These are phyloP conservation scores for Sitobion miscanthi DNA, from an alignment of 1,140 invertebrate genomes.

Conservation along the genomic window DNA sequence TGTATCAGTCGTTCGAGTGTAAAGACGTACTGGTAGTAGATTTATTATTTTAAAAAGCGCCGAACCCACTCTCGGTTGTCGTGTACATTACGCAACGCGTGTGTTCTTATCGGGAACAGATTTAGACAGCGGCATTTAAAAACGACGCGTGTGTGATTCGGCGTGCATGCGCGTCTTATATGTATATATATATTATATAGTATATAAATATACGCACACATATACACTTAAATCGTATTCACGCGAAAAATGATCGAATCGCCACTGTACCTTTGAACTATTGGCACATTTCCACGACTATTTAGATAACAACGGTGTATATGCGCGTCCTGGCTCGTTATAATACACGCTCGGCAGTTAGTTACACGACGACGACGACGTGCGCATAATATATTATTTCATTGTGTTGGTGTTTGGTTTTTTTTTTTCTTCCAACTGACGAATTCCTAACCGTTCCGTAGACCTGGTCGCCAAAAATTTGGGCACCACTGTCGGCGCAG, in stretches of 20 bases:
- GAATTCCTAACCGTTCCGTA: slow-evolving; percentile 1
- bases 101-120: background rate
- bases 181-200: background rate
- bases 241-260: slow-evolving; percentile 32
- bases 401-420: background rate
- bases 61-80: background rate
- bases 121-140: background rate
- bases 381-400: background rate
- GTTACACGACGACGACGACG: background rate
- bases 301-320: slow-evolving; percentile 49
- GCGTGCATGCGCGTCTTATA: too few relatives aligned
- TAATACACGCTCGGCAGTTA: background rate
- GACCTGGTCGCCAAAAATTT: slow-evolving; percentile 11
- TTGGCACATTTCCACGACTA: slow-evolving; percentile 55
- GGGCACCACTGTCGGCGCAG: slow-evolving; percentile 44
- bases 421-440: background rate
- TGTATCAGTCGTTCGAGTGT: background rate
- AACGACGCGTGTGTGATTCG: background rate
- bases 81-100: slow-evolving; percentile 6
- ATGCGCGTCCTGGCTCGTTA: background rate
- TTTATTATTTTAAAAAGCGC: background rate
- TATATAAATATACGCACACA: background rate
- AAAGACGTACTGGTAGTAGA: background rate
- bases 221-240: background rate
- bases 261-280: slow-evolving; percentile 32